Evolutionary conservation across 2,797 vertebrate species (phyloP), one percentile per base, ranked within the genome.

Genomic region (Squalus acanthias): DNA sequence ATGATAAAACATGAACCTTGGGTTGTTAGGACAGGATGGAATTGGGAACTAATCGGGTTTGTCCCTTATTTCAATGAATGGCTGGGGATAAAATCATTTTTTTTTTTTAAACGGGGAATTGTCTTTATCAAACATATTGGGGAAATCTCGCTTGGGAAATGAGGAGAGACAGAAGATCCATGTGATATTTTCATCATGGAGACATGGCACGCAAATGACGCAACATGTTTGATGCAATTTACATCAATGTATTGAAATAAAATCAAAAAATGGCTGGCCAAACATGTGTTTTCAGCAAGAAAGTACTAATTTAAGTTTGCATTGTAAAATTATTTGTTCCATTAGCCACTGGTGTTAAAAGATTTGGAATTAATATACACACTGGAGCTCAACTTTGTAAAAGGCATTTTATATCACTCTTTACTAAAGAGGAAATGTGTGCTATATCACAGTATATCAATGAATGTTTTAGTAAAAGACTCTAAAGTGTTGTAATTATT

Each of bases 281-380:
- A 85, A 50, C 82, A 85, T 50, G 1, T 85, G 1, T 85, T 85
- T 22, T 50, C 17, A 8, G 46, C 39, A 85, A 85, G 22, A 85
- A 50, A 50, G 6, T 50, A 85, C 46, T 3, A 85, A 85, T 85
- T 85, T 85, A 22, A 50, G 39, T 85, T 50, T 85, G 46, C 46
- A 50, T 85, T 85, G 50, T 50, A 50, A 85, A 85, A 85, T 85
- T 3, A 85, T 85, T 50, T 85, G 82, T 50, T 50, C 82, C 82
- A 85, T 85, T 46, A 85, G 82, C 46, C 82, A 22, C 82, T 50
- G 82, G 82, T 85, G 39, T 85, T 85, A 85, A 50, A 46, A 50
- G 82, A 85, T 85, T 85, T 85, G 82, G 46, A 85, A 50, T 85
- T 85, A 85, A 85, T 85, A 85, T 85, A 50, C 24, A 85, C 46